Evolutionary conservation across 2,797 vertebrate species (phyloP), one percentile per base, ranked within the genome.

Genomic region (Mallotus villosus): DNA sequence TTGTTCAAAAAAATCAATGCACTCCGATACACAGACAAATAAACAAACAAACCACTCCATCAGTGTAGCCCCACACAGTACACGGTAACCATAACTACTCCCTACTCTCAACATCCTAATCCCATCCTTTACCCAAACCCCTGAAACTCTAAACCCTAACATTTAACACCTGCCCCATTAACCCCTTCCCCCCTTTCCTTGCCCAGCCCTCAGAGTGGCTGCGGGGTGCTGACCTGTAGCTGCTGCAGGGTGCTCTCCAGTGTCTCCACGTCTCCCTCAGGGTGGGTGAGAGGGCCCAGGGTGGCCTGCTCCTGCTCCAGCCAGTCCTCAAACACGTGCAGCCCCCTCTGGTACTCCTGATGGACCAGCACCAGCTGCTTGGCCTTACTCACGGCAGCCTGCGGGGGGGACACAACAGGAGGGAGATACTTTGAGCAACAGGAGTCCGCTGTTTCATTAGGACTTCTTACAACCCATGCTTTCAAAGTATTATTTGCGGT

Each of bases 261-360:
- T 27, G 92, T 91, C 57, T 93, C 93, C 8, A 91, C 82, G 9
- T 95, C 95, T 62, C 95, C 96, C 79, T 96, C 94, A 67, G 95
- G 89, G 73, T 95, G 92, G 9, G 93, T 95, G 58, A 94, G 87
- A 5, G 78, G 91, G 17, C 88, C 92, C 70, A 99, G 91, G 32
- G 91, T 92, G 68, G 95, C 95, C 77, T 95, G 95, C 77, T 99
- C 95, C 80, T 95, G 95, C 73, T 94, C 95, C 80, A 99, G 82
- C 97, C 97, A 99, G 74, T 93, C 89, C 85, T 98, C 96, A 90
- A 99, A 99, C 57, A 92, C 86, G 76, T 97, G 95, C 32, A 99
- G 80, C 12, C 94, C 94, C 69, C 93, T 92, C 87, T 99, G 97
- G 85, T 99, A 98, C 27, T 96, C 95, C 84, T 97, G 95, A 77